A percentile compares a stretch with the other conserved stretches of the same genome.
Conservation (phyloP, 2,888 invertebrate species). For the Arrhopalites spinosus region DNA sequence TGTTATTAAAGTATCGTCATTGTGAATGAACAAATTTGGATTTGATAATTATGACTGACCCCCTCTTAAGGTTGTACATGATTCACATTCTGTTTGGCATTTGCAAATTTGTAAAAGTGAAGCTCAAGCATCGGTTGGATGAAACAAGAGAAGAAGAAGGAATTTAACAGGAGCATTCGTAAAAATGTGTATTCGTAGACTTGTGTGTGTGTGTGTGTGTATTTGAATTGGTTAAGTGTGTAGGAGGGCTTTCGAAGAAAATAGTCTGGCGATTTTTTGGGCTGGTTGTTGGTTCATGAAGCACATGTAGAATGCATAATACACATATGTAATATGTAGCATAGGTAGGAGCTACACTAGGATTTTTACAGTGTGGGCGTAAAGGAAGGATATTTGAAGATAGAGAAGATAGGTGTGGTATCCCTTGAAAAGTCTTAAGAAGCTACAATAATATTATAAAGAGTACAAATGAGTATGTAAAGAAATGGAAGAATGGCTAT, state of each 20-base stretch:
- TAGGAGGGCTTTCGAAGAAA: background rate
- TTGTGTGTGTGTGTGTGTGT: background rate
- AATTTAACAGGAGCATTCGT: background rate
- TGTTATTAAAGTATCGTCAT: background rate
- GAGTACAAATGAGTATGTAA: too few relatives aligned
- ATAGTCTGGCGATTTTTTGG: background rate
- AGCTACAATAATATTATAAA: background rate
- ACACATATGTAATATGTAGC: too few relatives aligned
- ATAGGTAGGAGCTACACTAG: constrained; percentile 1
- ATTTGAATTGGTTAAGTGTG: background rate
- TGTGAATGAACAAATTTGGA: too few relatives aligned
- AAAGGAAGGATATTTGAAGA: constrained; percentile 23
- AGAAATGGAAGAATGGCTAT: too few relatives aligned
- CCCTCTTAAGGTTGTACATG: background rate
- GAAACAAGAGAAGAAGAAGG: background rate
- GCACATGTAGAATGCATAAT: too few relatives aligned
- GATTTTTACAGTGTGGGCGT: constrained; percentile 15
- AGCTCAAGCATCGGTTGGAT: background rate
- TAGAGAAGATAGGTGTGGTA: constrained; percentile 26
- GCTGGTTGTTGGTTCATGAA: constrained; percentile 18
- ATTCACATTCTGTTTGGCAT: background rate
- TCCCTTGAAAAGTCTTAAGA: background rate
- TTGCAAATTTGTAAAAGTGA: background rate
- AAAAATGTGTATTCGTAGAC: background rate
- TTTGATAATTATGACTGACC: background rate